Conservation (phyloP, 2,888 invertebrate species). For the Tetragnatha montana region DNA sequence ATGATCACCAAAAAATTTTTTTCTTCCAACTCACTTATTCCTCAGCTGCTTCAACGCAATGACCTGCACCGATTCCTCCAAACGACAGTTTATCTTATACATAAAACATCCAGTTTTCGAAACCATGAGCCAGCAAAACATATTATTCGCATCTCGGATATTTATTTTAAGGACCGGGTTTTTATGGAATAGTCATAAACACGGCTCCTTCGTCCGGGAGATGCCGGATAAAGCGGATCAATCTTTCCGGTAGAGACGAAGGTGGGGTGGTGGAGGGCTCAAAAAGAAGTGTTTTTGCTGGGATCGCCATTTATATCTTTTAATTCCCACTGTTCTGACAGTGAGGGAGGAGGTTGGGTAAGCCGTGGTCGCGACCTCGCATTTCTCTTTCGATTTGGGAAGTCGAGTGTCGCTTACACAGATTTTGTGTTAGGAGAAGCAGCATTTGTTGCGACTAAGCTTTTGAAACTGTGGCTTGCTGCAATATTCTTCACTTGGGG, state of each 20-base stretch:
- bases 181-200: conserved; percentile 48
- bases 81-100: conserved; percentile 39
- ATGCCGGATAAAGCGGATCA: neutral
- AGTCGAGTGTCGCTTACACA: neutral
- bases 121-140: conserved; percentile 7
- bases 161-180: conserved; percentile 37
- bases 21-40: too few species aligned
- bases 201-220: neutral
- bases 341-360: neutral
- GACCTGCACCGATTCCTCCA: neutral
- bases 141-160: conserved; percentile 29
- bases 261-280: neutral
- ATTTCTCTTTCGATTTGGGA: neutral
- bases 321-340: conserved; percentile 15
- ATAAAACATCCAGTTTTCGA: conserved; percentile 15
- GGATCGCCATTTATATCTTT: conserved; percentile 14
- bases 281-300: neutral
- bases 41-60: too few species aligned
- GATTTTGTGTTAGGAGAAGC: too few species aligned
- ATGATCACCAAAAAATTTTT: too few species aligned
- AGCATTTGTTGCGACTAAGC: too few species aligned
- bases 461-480: too few species aligned
- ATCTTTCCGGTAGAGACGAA: neutral
- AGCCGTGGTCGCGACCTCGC: neutral
- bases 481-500: too few species aligned